phyloP scores from a whole-genome alignment of 2,113 vertebrate genomes.

The Rafetus swinhoei region DNA sequence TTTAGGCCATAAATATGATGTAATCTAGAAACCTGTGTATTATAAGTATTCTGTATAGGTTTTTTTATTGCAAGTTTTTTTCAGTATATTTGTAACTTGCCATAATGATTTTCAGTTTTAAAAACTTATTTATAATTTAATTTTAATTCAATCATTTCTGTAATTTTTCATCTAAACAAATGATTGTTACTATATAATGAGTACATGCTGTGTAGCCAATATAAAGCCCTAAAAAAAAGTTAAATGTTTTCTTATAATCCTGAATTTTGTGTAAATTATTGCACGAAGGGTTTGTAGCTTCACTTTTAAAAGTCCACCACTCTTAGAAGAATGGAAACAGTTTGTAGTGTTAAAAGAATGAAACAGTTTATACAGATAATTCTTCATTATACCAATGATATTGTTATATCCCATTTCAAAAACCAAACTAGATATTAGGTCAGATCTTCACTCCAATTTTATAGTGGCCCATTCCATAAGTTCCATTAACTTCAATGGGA shows the following conservation, averaged over 20 bases:
- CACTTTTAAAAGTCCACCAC: not conserved
- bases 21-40: not conserved
- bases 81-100: not conserved
- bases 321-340: constrained; percentile 37
- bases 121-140: not conserved
- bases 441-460: not conserved
- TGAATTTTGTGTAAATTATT: constrained; percentile 53
- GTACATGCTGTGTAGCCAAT: not conserved
- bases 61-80: not conserved
- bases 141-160: not conserved
- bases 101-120: not conserved
- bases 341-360: constrained; percentile 45
- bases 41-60: not conserved
- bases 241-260: not conserved
- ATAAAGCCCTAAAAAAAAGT: not conserved
- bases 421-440: not conserved
- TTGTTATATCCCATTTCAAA: not conserved
- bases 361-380: constrained; percentile 52
- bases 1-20: not conserved
- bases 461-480: constrained; percentile 3
- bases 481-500: not conserved
- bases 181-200: too few species aligned
- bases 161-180: constrained; percentile 2
- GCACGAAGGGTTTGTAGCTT: constrained; percentile 41
- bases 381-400: constrained; percentile 41